phyloP scores from a whole-genome alignment of 2,888 invertebrate genomes.

The Melikaiella ostensackeni region DNA sequence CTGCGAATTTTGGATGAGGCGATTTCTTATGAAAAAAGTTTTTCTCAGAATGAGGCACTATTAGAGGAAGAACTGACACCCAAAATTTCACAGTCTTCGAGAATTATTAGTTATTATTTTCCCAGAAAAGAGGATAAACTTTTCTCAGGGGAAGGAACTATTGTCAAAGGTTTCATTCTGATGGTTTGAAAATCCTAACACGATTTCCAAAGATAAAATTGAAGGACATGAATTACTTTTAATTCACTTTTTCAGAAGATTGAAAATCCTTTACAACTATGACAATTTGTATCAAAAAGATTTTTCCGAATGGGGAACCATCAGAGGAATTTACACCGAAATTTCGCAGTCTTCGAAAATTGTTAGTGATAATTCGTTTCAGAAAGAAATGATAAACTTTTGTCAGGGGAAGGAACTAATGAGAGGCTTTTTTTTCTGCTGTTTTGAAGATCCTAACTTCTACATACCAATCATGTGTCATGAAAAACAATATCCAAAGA shows the following conservation, averaged over 20 bases:
- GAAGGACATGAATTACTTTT: no score
- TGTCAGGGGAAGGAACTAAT: neutral
- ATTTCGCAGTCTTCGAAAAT: neutral
- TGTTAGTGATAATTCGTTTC: neutral
- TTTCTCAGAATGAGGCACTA: neutral
- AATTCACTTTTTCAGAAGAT: no score
- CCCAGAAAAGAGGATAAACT: neutral
- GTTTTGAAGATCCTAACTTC: neutral
- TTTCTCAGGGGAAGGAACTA: neutral
- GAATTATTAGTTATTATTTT: neutral
- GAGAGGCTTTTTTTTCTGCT: neutral
- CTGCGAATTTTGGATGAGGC: no score
- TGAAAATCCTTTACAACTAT: no score
- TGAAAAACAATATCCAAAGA: slow-evolving; percentile 18
- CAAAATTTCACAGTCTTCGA: neutral
- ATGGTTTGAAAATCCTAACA: neutral
- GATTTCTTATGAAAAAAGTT: neutral
- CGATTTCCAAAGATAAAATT: neutral
- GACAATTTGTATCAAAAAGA: no score
- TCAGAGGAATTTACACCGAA: neutral
- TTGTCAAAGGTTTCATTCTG: neutral
- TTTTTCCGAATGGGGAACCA: neutral
- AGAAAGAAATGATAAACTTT: neutral
- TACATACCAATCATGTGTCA: slow-evolving; percentile 27
- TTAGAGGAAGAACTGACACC: neutral